Base-by-base conservation (phyloP, 2,888 invertebrate species). In the Sphaerophoria taeniata region DNA sequence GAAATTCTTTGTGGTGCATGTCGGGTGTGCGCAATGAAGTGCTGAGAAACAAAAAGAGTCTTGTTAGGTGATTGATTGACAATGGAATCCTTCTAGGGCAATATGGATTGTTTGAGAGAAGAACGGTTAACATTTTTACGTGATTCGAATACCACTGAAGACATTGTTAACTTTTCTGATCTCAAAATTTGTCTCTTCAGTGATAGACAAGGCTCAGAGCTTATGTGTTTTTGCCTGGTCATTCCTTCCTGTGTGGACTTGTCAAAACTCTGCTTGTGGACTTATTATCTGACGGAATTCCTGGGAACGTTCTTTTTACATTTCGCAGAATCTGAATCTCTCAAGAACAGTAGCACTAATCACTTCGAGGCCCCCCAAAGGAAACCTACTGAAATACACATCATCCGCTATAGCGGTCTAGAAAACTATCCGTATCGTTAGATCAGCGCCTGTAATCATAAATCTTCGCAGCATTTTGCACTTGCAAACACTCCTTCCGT, bases 391-490 rank as follows among this genome's bases (percentile, higher is more conserved):
- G 11, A 14, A 33, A 47, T 33, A 14, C 11, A 51, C 14, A 14
- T 63, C 7, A 47, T 16, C 58, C 24, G 60, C 3, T 61, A 70
- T 78, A 69, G 70, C 53, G 36, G 56, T 49, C 69, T 56, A 34
- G 12, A 47, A 60, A 83, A 71, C 58, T 63, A 73, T 55, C 36
- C 55, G 16, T 70, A 85, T 85, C 76, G 65, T 71, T 47, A 31
- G 76, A 80, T 85, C 76, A 45, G n/a, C 14, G 39, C 24, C 24
- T 58, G 58, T 65, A 85, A 77, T 81, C 85, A 81, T 85, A 81
- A 85, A 85, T 85, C 85, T 85, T 77, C 56, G 36, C 69, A 73
- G 45, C 61, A 79, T 71, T 76, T 85, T 80, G 72, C 72, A 80
- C 73, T 76, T 72, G 69, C 24, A 24, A 72, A 65, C 65, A 81